These are phyloP conservation scores for Anser brachyrhynchus DNA, from an alignment of 2,113 vertebrate genomes.

Conservation along the genomic window DNA sequence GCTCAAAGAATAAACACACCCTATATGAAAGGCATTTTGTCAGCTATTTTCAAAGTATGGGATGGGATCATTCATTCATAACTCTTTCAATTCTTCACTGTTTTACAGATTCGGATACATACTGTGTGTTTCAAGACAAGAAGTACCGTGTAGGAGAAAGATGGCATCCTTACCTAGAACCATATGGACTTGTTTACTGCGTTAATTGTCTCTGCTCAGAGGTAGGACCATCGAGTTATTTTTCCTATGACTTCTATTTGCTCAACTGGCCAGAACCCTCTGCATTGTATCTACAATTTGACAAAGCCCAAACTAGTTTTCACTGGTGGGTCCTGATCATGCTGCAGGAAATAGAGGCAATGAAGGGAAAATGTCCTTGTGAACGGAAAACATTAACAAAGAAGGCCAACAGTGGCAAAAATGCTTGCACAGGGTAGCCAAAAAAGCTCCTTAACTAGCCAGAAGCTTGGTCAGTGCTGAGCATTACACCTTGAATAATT, in stretches of 20 bases:
- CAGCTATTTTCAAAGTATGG: not conserved
- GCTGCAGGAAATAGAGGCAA: not conserved
- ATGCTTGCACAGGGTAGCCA: not conserved
- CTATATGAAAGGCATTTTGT: not conserved
- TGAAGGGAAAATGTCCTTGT: not conserved
- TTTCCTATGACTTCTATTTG: not conserved
- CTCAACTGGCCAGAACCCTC: not conserved
- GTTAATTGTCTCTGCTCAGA: conserved; percentile 84
- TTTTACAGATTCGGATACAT: conserved; percentile 81
- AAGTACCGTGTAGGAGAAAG: conserved; percentile 82
- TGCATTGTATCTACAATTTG: not conserved
- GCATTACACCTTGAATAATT: not conserved
- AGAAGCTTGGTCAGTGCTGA: not conserved
- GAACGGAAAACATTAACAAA: not conserved
- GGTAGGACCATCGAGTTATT: conserved; percentile 66
- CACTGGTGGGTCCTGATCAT: not conserved
- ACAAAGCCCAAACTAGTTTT: not conserved
- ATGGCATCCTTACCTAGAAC: conserved; percentile 86
- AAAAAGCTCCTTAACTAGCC: not conserved
- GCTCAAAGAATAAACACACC: not conserved
- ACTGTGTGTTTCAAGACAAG: conserved; percentile 85
- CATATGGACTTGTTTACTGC: conserved; percentile 83
- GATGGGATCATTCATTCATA: not conserved
- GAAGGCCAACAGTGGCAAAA: not conserved
- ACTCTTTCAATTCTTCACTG: not conserved